Evolutionary conservation across 37 sponge, comb jelly and placozoan genomes (phyloP).

Genomic region (Haliclona indistincta): DNA sequence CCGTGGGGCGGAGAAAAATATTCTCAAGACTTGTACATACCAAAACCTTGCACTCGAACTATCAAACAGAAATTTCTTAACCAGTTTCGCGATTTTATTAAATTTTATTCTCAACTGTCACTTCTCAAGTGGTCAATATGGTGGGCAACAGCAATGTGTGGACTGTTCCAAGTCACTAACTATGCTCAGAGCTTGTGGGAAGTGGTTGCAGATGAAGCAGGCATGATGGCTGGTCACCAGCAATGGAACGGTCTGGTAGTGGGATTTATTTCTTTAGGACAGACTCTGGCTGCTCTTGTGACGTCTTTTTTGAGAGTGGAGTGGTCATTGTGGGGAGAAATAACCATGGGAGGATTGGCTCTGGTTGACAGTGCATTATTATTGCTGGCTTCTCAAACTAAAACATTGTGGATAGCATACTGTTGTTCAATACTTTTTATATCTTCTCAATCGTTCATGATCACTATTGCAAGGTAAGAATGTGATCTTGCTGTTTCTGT

Average conservation of each 20-base stretch:
- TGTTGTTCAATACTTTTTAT: constrained; percentile 65
- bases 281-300: constrained; percentile 60
- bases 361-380: constrained; percentile 48
- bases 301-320: constrained; percentile 70
- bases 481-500: constrained; percentile 1
- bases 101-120: constrained; percentile 57
- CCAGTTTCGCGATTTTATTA: constrained; percentile 33
- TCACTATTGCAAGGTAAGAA: constrained; percentile 85
- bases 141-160: constrained; percentile 93
- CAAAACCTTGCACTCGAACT: too few species aligned
- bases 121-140: constrained; percentile 88
- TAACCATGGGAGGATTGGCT: constrained; percentile 59
- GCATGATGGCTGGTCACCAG: background rate
- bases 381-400: constrained; percentile 50
- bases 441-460: constrained; percentile 69
- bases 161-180: constrained; percentile 84
- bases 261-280: constrained; percentile 65
- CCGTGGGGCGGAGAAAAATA: too few species aligned
- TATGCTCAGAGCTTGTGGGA: constrained; percentile 83
- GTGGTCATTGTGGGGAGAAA: constrained; percentile 86
- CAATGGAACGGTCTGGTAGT: constrained; percentile 76
- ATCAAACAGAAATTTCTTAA: background rate
- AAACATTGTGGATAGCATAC: constrained; percentile 58
- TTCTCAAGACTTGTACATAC: background rate
- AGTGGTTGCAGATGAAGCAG: constrained; percentile 28